Base-by-base conservation (phyloP, 1,140 invertebrate genomes). In the Drosophila eugracilis region DNA sequence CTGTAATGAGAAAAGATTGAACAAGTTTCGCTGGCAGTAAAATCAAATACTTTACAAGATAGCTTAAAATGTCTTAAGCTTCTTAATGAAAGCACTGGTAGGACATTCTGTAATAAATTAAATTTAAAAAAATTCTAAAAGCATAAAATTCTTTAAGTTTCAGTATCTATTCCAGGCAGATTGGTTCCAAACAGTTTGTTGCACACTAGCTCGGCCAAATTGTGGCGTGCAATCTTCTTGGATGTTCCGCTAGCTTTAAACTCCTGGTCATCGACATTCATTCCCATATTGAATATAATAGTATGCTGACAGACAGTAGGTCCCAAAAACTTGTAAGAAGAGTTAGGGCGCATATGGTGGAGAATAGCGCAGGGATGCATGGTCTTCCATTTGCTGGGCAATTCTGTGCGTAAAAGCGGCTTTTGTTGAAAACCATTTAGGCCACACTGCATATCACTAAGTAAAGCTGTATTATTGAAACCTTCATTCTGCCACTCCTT, bases 291-390 rank as follows among this genome's bases (percentile, higher is more conserved):
- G 14, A 47, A 28, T 91, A 80, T 92, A 93, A n/a, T 90, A 17
- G 57, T 92, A 93, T 89, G 94, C 94, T 94, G 94, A 47, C 93
- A 92, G 73, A 93, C 93, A 12, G 94, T 86, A 19, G 91, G 91
- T 32, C 92, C 92, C 10, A 94, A 85, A 88, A 95, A 94, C 28
- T 91, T 89, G 85, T 95, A 96, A 49, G 93, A 92, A 19, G 94
- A 90, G 12, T 93, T 93, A n/a, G 94, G 94, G 75, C 94, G 93
- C 94, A 96, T 94, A 92, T 95, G 88, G 72, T 94, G 94, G 4
- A 96, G 91, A 62, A 96, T 91, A 93, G 94, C 94, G 62, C 95
- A 94, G 14, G 95, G 95, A 92, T 96, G 95, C 92, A 95, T 94
- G 12, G 88, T 78, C 17, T 90, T 91, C 24, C 94, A 94, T 89